Evolutionary conservation across 2,797 vertebrate genomes (phyloP).

Genomic region (Catostomus latipinnis): DNA sequence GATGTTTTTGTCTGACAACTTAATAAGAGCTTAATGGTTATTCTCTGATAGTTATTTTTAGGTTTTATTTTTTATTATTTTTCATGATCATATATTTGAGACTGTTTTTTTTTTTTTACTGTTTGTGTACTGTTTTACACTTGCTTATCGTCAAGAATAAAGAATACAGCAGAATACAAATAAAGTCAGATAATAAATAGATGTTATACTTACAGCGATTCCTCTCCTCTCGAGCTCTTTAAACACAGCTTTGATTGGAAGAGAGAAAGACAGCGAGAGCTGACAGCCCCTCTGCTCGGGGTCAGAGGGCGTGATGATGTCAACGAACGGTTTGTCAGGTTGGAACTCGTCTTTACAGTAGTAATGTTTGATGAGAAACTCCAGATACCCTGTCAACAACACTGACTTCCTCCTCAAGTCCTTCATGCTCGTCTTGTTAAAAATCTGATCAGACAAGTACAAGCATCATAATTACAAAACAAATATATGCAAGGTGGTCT

Average conservation of each 20-base stretch:
- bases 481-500: too few species aligned
- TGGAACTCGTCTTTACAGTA: constrained; percentile 69
- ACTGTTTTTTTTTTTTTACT: too few species aligned
- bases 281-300: constrained; percentile 89
- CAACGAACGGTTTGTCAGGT: constrained; percentile 73
- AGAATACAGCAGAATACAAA: too few species aligned
- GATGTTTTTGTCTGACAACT: too few species aligned
- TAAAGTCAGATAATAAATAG: background rate
- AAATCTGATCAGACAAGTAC: constrained; percentile 76
- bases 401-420: constrained; percentile 88
- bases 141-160: too few species aligned
- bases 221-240: constrained; percentile 89
- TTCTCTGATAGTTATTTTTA: too few species aligned
- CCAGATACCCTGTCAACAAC: constrained; percentile 92
- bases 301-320: constrained; percentile 85
- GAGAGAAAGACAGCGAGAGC: constrained; percentile 86
- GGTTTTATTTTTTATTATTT: too few species aligned
- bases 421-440: constrained; percentile 84
- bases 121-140: too few species aligned
- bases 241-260: constrained; percentile 78
- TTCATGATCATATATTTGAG: too few species aligned
- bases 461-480: too few species aligned
- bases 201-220: constrained; percentile 82
- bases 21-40: too few species aligned
- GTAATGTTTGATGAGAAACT: constrained; percentile 84